These are phyloP conservation scores for Slavum lentiscoides DNA, from an alignment of 2,888 invertebrate genomes.

Conservation along the genomic window DNA sequence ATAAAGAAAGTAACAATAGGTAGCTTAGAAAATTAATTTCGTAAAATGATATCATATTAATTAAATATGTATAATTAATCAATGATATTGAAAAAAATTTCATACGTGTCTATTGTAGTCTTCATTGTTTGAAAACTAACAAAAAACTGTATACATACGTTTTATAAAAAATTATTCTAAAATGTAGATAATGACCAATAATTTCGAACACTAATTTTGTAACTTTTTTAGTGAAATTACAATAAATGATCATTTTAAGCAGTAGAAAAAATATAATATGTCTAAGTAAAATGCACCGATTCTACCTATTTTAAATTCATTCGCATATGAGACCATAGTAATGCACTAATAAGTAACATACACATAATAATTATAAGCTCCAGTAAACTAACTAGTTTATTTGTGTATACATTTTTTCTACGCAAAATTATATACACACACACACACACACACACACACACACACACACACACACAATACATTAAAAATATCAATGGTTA, in stretches of 20 bases:
- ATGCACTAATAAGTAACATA: not conserved
- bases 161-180: not conserved
- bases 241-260: not conserved
- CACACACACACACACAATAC: not conserved
- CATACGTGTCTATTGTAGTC: not conserved
- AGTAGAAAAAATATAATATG: too few species aligned
- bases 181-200: not conserved
- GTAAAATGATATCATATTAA: too few species aligned
- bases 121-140: not conserved
- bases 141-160: not conserved
- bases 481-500: not conserved
- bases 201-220: not conserved
- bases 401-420: not conserved
- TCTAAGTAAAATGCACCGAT: too few species aligned
- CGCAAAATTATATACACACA: not conserved
- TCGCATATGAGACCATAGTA: not conserved
- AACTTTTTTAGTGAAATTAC: not conserved
- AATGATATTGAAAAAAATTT: not conserved
- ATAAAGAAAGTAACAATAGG: not conserved
- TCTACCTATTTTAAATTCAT: not conserved
- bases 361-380: constrained; percentile 7
- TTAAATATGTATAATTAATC: too few species aligned
- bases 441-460: too few species aligned
- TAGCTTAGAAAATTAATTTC: not conserved
- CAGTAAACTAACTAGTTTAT: constrained; percentile 14